Evolutionary conservation across 2,888 invertebrate species (phyloP).

Genomic region (Psococerastis gibbosa): DNA sequence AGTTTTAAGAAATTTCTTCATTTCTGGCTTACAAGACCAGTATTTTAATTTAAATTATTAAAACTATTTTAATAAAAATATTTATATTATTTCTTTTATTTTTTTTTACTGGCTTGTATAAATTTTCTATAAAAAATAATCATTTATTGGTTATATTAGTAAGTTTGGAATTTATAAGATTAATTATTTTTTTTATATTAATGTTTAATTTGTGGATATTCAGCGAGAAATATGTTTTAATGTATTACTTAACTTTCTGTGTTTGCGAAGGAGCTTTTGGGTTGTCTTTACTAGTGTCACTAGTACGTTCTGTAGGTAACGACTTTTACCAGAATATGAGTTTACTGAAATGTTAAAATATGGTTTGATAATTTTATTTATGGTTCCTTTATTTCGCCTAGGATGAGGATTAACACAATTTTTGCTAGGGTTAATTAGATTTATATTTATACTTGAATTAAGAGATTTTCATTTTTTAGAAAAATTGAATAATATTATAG

Average conservation of each 20-base stretch:
- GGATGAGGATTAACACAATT: constrained; percentile 33
- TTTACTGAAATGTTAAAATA: constrained; percentile 37
- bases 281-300: constrained; percentile 37
- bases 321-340: constrained; percentile 41
- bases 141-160: constrained; percentile 39
- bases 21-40: constrained; percentile 48
- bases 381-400: constrained; percentile 28
- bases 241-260: constrained; percentile 38
- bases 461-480: constrained; percentile 22
- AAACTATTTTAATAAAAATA: constrained; percentile 31
- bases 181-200: constrained; percentile 33
- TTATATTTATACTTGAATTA: constrained; percentile 27
- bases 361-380: constrained; percentile 30
- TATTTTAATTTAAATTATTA: constrained; percentile 47
- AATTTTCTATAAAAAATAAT: constrained; percentile 28
- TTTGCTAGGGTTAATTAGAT: constrained; percentile 30
- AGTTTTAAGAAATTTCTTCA: constrained; percentile 35
- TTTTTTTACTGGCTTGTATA: constrained; percentile 25
- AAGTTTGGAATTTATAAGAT: constrained; percentile 39
- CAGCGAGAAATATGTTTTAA: constrained; percentile 34
- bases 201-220: constrained; percentile 29
- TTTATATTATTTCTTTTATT: constrained; percentile 27
- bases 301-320: constrained; percentile 41
- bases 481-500: constrained; percentile 13
- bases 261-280: constrained; percentile 47